phyloP scores from a whole-genome alignment of 2,888 invertebrate genomes.

The Chymomyza fuscimana region DNA sequence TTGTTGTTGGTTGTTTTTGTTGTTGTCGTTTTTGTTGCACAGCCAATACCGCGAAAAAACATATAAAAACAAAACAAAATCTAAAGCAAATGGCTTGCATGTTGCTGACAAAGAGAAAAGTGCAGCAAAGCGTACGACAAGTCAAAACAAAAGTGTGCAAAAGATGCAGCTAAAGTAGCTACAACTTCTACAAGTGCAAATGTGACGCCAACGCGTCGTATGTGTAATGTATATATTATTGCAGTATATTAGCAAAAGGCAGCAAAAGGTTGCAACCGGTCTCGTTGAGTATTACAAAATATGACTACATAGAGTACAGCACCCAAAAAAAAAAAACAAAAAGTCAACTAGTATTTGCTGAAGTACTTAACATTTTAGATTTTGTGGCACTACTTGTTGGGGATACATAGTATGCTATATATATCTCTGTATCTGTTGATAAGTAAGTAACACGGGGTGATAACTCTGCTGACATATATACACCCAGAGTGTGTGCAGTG shows the following conservation, averaged over 20 bases:
- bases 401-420: not conserved
- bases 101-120: constrained; percentile 2
- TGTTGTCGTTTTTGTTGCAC: constrained; percentile 19
- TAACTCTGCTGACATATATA: not conserved
- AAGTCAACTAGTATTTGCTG: not conserved
- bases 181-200: constrained; percentile 5
- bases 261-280: constrained; percentile 23
- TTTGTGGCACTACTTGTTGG: not conserved
- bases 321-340: constrained; percentile 24
- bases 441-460: not conserved
- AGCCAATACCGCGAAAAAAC: not conserved
- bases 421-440: not conserved
- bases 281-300: constrained; percentile 53
- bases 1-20: constrained; percentile 13
- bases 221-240: constrained; percentile 19
- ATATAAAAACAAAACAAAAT: not conserved
- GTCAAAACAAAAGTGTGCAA: constrained; percentile 35
- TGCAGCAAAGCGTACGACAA: constrained; percentile 38
- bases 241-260: not conserved
- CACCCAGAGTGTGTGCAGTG: constrained; percentile 21
- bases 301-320: constrained; percentile 15
- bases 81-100: not conserved
- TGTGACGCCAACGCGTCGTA: constrained; percentile 15
- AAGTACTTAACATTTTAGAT: not conserved
- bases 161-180: not conserved